These are phyloP conservation scores for Maccullochella peelii DNA, from an alignment of 2,113 vertebrate species.

Conservation along the genomic window DNA sequence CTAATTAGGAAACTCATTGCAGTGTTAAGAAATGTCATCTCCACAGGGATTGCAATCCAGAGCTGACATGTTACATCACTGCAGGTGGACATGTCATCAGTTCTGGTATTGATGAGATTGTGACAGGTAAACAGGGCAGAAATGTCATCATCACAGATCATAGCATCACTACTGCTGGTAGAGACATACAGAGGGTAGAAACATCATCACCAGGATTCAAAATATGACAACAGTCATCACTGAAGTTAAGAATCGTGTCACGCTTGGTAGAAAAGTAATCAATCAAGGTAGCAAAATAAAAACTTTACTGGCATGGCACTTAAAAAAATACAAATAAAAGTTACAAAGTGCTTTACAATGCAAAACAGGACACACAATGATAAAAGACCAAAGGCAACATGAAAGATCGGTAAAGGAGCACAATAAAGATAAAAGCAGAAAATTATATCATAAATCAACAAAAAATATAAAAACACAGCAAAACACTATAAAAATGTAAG, in stretches of 20 bases:
- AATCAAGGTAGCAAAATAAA: neutral
- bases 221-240: neutral
- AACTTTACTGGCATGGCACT: neutral
- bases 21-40: neutral
- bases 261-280: neutral
- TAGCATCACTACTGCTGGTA: neutral
- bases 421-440: neutral
- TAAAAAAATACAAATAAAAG: neutral
- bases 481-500: neutral
- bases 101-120: neutral
- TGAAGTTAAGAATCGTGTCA: neutral
- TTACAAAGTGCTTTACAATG: neutral
- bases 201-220: neutral
- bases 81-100: conserved; percentile 8
- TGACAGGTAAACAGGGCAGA: neutral
- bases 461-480: neutral
- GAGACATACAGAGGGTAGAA: neutral
- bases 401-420: neutral
- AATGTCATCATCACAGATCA: neutral
- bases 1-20: neutral
- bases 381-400: neutral
- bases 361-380: conserved; percentile 3
- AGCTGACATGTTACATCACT: neutral
- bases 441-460: neutral
- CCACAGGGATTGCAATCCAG: neutral